Conservation (phyloP, 2,113 vertebrate genomes). For the Chloropsis cyanopogon region DNA sequence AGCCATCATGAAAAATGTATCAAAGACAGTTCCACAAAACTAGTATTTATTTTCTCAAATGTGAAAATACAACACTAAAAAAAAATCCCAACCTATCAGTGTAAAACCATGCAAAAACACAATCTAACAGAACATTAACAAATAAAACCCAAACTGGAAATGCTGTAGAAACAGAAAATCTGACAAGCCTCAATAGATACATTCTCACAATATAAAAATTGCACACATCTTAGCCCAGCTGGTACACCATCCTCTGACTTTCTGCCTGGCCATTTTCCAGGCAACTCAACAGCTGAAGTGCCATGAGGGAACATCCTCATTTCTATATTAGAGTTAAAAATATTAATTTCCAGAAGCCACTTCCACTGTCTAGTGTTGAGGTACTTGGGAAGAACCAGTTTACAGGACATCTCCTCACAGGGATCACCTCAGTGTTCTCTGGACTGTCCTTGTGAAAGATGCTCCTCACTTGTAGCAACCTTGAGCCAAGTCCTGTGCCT, state of each 20-base stretch:
- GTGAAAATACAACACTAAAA: neutral
- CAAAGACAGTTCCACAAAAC: conserved; percentile 50
- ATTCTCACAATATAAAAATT: neutral
- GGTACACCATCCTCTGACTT: neutral
- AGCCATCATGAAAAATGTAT: conserved; percentile 56
- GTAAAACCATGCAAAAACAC: neutral
- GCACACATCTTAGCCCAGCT: neutral
- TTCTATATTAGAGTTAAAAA: neutral
- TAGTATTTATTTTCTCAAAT: conserved; percentile 56
- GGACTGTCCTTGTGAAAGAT: neutral
- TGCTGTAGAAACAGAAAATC: neutral
- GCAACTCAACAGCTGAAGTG: neutral
- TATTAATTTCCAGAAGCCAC: neutral
- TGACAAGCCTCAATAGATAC: neutral
- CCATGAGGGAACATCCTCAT: neutral
- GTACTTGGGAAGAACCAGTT: neutral
- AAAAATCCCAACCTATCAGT: neutral
- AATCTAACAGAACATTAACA: neutral
- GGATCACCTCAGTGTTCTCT: neutral
- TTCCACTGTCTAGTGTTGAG: neutral
- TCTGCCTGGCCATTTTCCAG: neutral
- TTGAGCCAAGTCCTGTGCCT: neutral
- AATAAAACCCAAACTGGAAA: neutral
- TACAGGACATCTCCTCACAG: neutral
- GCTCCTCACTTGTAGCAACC: neutral